phyloP scores from a whole-genome alignment of 2,113 vertebrate genomes.

The Chiloscyllium plagiosum region DNA sequence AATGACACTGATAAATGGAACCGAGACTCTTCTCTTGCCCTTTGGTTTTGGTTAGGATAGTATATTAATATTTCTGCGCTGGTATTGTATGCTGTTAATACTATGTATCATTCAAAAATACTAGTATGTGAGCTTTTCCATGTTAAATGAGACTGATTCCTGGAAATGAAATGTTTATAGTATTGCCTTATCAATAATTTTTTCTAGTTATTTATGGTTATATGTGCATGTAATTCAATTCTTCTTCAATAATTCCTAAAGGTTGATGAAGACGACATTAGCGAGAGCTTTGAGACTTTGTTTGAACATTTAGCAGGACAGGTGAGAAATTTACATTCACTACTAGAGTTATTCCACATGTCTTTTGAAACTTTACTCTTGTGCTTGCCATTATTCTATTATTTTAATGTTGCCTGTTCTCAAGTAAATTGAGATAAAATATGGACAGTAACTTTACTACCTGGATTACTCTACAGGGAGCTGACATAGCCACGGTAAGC shows the following conservation, averaged over 20 bases:
- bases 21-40: not conserved
- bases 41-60: not conserved
- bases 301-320: conserved; percentile 63
- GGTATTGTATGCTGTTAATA: not conserved
- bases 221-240: not conserved
- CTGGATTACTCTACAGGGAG: not conserved
- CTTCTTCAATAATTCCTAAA: conserved; percentile 44
- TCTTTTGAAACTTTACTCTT: not conserved
- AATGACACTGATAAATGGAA: not conserved
- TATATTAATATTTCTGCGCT: not conserved
- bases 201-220: not conserved
- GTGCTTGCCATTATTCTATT: not conserved
- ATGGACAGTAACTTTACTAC: not conserved
- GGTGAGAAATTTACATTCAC: conserved; percentile 49
- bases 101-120: not conserved
- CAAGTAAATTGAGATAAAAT: not conserved
- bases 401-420: not conserved
- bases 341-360: not conserved
- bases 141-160: not conserved
- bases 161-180: not conserved
- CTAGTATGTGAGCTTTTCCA: not conserved
- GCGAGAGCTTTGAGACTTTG: conserved; percentile 56
- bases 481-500: not conserved
- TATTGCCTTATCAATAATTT: not conserved
- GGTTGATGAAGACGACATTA: conserved; percentile 58